Percentiles rank a stretch among this genome's conserved stretches.
These are phyloP conservation scores for Druceiella hillmani DNA, from an alignment of 2,888 invertebrate species.

Conservation along the genomic window DNA sequence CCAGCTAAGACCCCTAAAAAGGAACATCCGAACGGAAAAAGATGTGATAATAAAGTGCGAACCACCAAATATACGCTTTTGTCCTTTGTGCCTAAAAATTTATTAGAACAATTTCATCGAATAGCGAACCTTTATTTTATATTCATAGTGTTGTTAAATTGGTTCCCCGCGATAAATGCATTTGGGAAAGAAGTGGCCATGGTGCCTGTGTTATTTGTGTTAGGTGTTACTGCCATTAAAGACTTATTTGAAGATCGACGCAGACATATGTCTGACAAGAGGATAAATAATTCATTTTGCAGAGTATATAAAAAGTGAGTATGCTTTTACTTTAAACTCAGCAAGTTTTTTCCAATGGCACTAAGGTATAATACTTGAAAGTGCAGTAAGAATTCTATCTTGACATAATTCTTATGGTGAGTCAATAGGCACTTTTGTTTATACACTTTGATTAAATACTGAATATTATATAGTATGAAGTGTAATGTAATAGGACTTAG, in stretches of 20 bases:
- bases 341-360: too few relatives aligned
- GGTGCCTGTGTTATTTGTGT: slow-evolving; percentile 91
- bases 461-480: too few relatives aligned
- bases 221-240: slow-evolving; percentile 90
- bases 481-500: too few relatives aligned
- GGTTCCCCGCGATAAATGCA: slow-evolving; percentile 91
- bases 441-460: too few relatives aligned
- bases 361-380: too few relatives aligned
- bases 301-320: slow-evolving; percentile 85
- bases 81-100: slow-evolving; percentile 92
- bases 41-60: slow-evolving; percentile 79
- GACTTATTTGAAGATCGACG: slow-evolving; percentile 93
- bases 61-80: slow-evolving; percentile 93
- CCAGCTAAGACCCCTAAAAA: slow-evolving; percentile 74
- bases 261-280: slow-evolving; percentile 82
- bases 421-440: too few relatives aligned
- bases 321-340: too few relatives aligned
- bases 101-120: slow-evolving; percentile 95
- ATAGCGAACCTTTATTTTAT: slow-evolving; percentile 98
- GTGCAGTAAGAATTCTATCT: too few relatives aligned
- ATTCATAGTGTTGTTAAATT: slow-evolving; percentile 92
- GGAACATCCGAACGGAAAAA: slow-evolving; percentile 78
- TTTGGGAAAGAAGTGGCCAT: slow-evolving; percentile 95
- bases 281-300: slow-evolving; percentile 91
- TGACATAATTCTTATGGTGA: too few relatives aligned